phyloP scores from a whole-genome alignment of 2,888 invertebrate genomes.

The Brachynemurus nebulosus region DNA sequence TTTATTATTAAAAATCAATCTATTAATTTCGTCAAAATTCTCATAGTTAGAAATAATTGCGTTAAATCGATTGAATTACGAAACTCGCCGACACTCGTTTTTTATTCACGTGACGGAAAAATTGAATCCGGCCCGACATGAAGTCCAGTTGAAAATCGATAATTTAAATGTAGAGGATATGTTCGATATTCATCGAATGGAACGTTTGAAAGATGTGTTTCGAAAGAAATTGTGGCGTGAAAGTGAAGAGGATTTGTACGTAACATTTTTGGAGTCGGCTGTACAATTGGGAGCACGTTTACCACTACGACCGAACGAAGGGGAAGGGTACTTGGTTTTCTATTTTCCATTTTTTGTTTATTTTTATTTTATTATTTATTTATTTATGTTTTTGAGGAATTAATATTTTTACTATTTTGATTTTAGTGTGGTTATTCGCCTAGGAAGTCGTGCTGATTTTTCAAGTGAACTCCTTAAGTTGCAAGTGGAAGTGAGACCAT shows the following conservation, averaged over 20 bases:
- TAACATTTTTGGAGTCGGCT: constrained; percentile 75
- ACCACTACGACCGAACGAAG: constrained; percentile 68
- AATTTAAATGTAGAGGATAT: constrained; percentile 81
- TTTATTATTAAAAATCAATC: constrained; percentile 9
- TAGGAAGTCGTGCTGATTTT: constrained; percentile 64
- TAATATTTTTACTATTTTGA: constrained; percentile 4
- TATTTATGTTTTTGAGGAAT: too few species aligned
- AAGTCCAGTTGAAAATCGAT: constrained; percentile 77
- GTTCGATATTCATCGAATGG: constrained; percentile 56
- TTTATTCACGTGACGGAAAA: constrained; percentile 52
- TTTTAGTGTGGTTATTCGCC: constrained; percentile 58
- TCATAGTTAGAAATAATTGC: constrained; percentile 58
- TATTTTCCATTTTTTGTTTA: neutral
- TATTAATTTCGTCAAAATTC: constrained; percentile 16
- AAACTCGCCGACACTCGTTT: constrained; percentile 50
- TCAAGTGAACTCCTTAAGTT: constrained; percentile 53
- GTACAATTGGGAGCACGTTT: constrained; percentile 71
- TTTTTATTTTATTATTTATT: neutral
- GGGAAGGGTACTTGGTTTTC: constrained; percentile 55
- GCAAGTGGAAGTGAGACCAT: constrained; percentile 68
- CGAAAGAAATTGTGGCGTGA: constrained; percentile 64
- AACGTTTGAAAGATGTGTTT: constrained; percentile 62
- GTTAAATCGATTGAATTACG: constrained; percentile 61
- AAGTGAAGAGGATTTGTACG: constrained; percentile 57
- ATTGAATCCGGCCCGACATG: constrained; percentile 50